phyloP scores from a whole-genome alignment of 2,888 invertebrate species.

The Sepiola atlantica region DNA sequence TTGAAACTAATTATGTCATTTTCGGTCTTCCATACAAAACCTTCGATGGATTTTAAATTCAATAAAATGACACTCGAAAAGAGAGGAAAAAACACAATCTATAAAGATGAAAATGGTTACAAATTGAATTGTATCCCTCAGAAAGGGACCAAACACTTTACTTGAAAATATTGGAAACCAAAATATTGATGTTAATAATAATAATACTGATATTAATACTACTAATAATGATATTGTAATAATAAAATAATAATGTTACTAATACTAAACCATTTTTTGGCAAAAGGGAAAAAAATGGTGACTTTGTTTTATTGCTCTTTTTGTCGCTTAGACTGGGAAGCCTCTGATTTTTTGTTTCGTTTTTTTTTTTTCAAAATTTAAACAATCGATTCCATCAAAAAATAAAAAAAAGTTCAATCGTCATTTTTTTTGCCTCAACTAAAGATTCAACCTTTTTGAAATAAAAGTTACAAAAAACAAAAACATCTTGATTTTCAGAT shows the following conservation, averaged over 20 bases:
- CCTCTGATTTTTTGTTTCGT: neutral
- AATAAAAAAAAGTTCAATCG: constrained; percentile 2
- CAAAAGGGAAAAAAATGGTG: neutral
- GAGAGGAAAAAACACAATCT: neutral
- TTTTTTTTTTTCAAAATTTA: neutral
- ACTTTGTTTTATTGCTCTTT: neutral
- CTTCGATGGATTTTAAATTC: neutral
- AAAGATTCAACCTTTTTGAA: neutral
- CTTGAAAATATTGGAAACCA: neutral
- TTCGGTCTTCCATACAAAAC: neutral
- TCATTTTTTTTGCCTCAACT: constrained; percentile 20
- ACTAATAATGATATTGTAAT: neutral
- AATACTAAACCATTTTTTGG: neutral
- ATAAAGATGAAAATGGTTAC: neutral
- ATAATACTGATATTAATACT: neutral
- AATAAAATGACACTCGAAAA: too few species aligned
- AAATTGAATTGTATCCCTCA: neutral
- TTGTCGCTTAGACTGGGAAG: constrained; percentile 32
- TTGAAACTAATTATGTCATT: constrained; percentile 32
- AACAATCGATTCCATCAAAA: constrained; percentile 6
- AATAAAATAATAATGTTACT: neutral
- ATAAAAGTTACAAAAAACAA: neutral
- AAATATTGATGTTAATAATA: neutral
- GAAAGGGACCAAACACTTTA: neutral
- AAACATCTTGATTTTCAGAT: neutral